Base-by-base conservation (phyloP, 2,888 invertebrate genomes). In the Habrosyne pyritoides region DNA sequence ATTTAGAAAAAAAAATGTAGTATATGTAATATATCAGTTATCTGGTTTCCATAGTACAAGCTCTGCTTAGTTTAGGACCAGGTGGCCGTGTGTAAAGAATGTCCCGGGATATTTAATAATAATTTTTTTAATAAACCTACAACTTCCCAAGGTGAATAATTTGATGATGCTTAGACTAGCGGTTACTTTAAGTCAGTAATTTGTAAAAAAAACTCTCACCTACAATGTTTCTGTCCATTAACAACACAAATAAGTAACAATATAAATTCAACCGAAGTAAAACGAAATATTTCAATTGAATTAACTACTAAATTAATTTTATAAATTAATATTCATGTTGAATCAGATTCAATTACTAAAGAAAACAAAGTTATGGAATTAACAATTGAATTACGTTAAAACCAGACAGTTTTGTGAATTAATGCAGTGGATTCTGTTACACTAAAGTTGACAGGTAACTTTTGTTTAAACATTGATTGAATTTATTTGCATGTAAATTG, bases 301-400 rank as follows among this genome's bases (percentile, higher is more conserved):
- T 42, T 42, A 42, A 42, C 18, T 42, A 42, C 14, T 8, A 42
- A 42, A 42, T 18, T 42, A 8, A 18, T n/a, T 42, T 18, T 8
- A 18, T 6, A 42, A 42, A 42, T 42, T 42, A 42, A 42, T 42
- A 42, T 42, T 42, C 42, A 42, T 42, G 42, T 18, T 42, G 42
- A 18, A 42, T 18, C 42, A 42, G 18, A 42, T 42, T 42, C 42
- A 42, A 42, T 42, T 42, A 42, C 42, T 2, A 42, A 42, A 42
- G 42, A 42, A 42, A 42, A 42, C 18, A 42, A 42, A 42, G 42
- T 42, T 42, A 18, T 42, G 42, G 42, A 42, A 42, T 42, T 42
- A 42, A 42, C 18, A 42, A 42, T 42, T 42, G 42, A 36, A 36
- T 36, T 36, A 5, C 7, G 14, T 7, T 7, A 42, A 42, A 42